Conservation (phyloP, 2,888 invertebrate species). For the Mechanitis mazaeus region DNA sequence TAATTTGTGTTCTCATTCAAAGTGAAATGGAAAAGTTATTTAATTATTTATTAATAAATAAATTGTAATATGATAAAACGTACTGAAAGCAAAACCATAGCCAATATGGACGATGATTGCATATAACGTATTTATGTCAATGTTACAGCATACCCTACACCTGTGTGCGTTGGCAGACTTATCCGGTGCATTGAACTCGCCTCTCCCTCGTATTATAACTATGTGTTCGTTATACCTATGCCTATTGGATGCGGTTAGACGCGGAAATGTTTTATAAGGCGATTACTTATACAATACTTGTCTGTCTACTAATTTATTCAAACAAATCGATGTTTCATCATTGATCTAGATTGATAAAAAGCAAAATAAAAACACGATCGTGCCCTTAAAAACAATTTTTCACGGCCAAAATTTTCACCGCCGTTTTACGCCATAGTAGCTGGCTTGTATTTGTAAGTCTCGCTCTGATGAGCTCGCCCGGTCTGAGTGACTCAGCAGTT, state of each 20-base stretch:
- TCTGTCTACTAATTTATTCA: too few relatives aligned
- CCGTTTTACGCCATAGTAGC: slow-evolving; percentile 44
- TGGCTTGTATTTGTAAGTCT: slow-evolving; percentile 50
- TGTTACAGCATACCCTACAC: slow-evolving; percentile 55
- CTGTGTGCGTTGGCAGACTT: slow-evolving; percentile 64
- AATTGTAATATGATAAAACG: not conserved
- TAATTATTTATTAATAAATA: not conserved
- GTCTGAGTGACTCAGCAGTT: slow-evolving; percentile 48
- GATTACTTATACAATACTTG: not conserved
- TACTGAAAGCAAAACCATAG: not conserved
- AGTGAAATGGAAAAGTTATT: too few relatives aligned
- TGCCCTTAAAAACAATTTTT: slow-evolving; percentile 43
- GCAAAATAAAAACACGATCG: slow-evolving; percentile 28
- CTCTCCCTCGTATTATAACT: slow-evolving; percentile 35
- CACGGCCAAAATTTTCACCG: slow-evolving; percentile 55
- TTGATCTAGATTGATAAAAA: not conserved
- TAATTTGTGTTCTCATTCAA: too few relatives aligned
- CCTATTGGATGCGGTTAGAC: slow-evolving; percentile 22
- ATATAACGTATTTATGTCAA: slow-evolving; percentile 65
- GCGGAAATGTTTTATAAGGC: slow-evolving; percentile 26
- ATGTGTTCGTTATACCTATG: slow-evolving; percentile 18
- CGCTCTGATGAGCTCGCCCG: slow-evolving; percentile 46
- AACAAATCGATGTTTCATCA: too few relatives aligned
- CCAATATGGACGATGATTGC: slow-evolving; percentile 9
- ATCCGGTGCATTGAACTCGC: slow-evolving; percentile 73